phyloP scores from a whole-genome alignment of 2,888 invertebrate species.

The Drosophila pseudotalamancana region DNA sequence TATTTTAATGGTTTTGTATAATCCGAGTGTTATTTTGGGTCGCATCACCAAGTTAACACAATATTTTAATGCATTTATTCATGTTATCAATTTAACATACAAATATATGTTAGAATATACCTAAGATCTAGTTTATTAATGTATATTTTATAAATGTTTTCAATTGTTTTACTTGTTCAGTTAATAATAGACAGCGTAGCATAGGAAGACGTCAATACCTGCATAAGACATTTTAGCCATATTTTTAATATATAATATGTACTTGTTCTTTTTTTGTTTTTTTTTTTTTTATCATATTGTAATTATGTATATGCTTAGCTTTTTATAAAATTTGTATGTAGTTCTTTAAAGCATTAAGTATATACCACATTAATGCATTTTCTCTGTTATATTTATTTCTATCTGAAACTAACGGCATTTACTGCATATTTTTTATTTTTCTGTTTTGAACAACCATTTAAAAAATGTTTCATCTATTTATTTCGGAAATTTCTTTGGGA shows the following conservation, averaged over 20 bases:
- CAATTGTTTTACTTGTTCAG: conserved; percentile 76
- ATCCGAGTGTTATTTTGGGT: conserved; percentile 36
- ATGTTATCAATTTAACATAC: conserved; percentile 37
- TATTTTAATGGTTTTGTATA: conserved; percentile 44
- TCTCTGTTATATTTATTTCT: conserved; percentile 26
- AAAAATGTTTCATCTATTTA: conserved; percentile 53
- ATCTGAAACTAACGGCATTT: conserved; percentile 46
- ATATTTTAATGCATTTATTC: conserved; percentile 18
- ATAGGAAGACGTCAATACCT: conserved; percentile 85
- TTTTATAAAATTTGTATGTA: conserved; percentile 52
- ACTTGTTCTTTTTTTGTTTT: no score
- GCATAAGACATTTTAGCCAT: conserved; percentile 85
- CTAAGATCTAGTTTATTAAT: conserved; percentile 73
- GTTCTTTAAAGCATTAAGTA: conserved; percentile 48
- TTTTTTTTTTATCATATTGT: conserved; percentile 58
- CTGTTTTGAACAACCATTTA: conserved; percentile 62
- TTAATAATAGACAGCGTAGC: conserved; percentile 85
- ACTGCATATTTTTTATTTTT: conserved; percentile 43
- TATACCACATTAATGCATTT: conserved; percentile 37
- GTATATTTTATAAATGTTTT: conserved; percentile 77
- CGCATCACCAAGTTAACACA: conserved; percentile 25
- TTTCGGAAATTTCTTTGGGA: conserved; percentile 17
- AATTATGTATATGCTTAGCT: conserved; percentile 45
- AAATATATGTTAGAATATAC: conserved; percentile 64
- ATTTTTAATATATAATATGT: conserved; percentile 75